phyloP scores from a whole-genome alignment of 2,797 vertebrate genomes.

The Adrianichthys oophorus region DNA sequence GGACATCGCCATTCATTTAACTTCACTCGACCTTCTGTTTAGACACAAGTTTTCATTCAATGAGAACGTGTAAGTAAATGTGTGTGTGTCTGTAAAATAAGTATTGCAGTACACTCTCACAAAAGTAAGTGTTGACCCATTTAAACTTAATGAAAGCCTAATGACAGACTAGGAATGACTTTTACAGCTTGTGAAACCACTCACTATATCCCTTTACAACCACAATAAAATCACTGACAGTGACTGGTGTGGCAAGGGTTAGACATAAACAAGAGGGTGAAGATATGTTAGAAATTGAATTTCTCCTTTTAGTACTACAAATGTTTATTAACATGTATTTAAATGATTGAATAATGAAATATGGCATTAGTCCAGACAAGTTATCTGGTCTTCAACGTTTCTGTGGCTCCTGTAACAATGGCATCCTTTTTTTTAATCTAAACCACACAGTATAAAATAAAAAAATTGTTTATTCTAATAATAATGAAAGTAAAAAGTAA shows the following conservation, averaged over 20 bases:
- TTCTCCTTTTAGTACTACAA: too few relatives aligned
- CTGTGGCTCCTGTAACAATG: too few relatives aligned
- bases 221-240: slow-evolving; percentile 51
- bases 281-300: slow-evolving; percentile 14
- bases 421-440: too few relatives aligned
- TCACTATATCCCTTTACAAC: slow-evolving; percentile 64
- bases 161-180: slow-evolving; percentile 53
- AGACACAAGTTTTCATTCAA: neutral
- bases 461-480: too few relatives aligned
- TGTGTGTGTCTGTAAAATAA: neutral
- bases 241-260: slow-evolving; percentile 43
- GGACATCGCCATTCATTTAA: neutral
- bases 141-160: slow-evolving; percentile 66
- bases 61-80: neutral
- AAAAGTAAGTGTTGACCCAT: slow-evolving; percentile 44
- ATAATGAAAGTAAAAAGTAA: too few relatives aligned
- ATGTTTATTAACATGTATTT: too few relatives aligned
- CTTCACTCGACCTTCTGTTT: neutral
- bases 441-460: too few relatives aligned
- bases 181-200: slow-evolving; percentile 66
- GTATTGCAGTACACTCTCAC: slow-evolving; percentile 4
- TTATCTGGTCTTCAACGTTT: too few relatives aligned
- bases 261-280: slow-evolving; percentile 28
- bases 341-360: too few relatives aligned
- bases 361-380: too few relatives aligned